Evolutionary conservation across 2,797 vertebrate genomes (phyloP).

Genomic region (Glyptemys insculpta): DNA sequence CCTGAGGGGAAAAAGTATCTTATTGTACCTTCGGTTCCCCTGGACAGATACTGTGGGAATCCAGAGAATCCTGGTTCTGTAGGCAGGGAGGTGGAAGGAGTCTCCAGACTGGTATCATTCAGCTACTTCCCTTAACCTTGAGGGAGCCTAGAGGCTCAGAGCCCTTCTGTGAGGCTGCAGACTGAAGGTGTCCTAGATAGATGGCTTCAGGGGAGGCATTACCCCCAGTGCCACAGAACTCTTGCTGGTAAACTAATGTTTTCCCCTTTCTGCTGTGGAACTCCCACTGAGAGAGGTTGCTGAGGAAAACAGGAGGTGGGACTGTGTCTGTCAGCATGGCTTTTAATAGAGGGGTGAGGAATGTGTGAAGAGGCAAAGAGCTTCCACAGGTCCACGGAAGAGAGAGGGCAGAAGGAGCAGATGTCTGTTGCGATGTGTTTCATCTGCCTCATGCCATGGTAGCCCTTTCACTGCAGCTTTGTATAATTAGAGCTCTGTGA

Average conservation of each 20-base stretch:
- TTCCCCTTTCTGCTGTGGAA: neutral
- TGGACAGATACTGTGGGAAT: neutral
- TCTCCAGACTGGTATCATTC: neutral
- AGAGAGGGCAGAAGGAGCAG: neutral
- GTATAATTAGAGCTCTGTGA: accelerated
- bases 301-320: neutral
- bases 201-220: neutral
- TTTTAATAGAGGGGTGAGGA: neutral
- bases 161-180: neutral
- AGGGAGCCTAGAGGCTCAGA: neutral
- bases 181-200: neutral
- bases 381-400: neutral
- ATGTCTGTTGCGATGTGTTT: neutral
- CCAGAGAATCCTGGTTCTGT: neutral
- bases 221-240: neutral
- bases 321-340: neutral
- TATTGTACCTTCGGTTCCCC: neutral
- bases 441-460: neutral
- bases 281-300: neutral
- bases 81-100: neutral
- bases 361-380: neutral
- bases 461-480: neutral
- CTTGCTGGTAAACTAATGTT: neutral
- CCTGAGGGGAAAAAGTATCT: neutral
- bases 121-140: neutral